Evolutionary conservation across 2,113 vertebrate species (phyloP).

Genomic region (Toxotes jaculatrix): DNA sequence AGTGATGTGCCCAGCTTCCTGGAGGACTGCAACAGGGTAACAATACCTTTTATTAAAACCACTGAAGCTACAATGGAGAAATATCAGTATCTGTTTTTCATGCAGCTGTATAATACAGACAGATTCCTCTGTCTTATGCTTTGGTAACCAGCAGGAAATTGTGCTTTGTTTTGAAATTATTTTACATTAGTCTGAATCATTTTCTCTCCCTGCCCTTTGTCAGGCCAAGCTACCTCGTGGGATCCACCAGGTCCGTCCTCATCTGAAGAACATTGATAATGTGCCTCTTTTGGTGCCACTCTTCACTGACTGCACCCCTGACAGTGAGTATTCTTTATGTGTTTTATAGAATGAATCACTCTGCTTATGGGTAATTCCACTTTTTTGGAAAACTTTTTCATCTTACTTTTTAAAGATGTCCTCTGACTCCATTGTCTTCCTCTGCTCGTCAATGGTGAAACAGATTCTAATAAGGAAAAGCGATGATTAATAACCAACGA

Average conservation of each 20-base stretch:
- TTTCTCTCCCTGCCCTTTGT: slow-evolving; percentile 7
- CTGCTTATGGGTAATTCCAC: background rate
- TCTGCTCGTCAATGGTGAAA: background rate
- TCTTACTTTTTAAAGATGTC: no score
- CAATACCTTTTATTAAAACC: background rate
- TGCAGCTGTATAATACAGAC: no score
- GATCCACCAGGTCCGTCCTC: slow-evolving; percentile 98
- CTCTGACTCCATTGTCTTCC: no score
- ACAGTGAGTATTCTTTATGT: slow-evolving; percentile 87
- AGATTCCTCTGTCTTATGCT: background rate
- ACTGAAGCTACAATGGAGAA: no score
- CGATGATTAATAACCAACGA: background rate
- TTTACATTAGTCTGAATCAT: no score
- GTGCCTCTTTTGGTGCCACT: slow-evolving; percentile 98
- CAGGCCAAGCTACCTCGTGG: slow-evolving; percentile 98
- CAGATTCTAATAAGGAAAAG: background rate
- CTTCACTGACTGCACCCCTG: slow-evolving; percentile 98
- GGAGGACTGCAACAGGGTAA: slow-evolving; percentile 97
- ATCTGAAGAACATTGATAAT: slow-evolving; percentile 98
- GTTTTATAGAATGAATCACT: background rate
- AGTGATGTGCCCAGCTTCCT: slow-evolving; percentile 98
- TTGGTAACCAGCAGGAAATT: background rate
- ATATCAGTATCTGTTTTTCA: no score
- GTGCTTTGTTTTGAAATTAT: no score
- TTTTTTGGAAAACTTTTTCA: no score